Evolutionary conservation across 2,888 invertebrate species (phyloP).

Genomic region (Andrena bucephala): DNA sequence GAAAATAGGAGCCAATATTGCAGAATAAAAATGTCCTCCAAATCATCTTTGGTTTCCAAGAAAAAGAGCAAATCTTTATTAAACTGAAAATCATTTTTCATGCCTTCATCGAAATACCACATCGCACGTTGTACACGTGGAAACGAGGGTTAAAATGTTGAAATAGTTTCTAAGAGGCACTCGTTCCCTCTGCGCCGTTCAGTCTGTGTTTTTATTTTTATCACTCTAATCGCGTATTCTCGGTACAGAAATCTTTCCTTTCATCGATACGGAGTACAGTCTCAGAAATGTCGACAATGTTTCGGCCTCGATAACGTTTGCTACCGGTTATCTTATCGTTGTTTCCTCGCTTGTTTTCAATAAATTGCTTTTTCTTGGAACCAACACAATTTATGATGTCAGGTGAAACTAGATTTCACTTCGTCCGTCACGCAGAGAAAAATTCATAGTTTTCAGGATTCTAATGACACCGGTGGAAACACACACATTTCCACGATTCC

Average conservation of each 20-base stretch:
- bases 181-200: too few relatives aligned
- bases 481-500: not conserved
- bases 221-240: not conserved
- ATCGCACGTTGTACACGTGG: too few relatives aligned
- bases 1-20: too few relatives aligned
- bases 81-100: too few relatives aligned
- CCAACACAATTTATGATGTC: constrained; percentile 10
- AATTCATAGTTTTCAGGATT: not conserved
- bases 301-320: constrained; percentile 13
- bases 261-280: not conserved
- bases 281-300: constrained; percentile 1
- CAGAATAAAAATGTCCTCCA: too few relatives aligned
- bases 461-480: not conserved
- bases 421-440: not conserved
- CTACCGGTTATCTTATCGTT: constrained; percentile 33
- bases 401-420: not conserved
- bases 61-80: too few relatives aligned
- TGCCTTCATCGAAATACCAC: too few relatives aligned
- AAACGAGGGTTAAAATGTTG: too few relatives aligned
- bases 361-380: not conserved
- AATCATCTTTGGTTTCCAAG: too few relatives aligned
- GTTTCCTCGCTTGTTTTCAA: constrained; percentile 5
- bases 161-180: too few relatives aligned
- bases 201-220: not conserved
- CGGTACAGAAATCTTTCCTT: not conserved